Evolutionary conservation across 2,797 vertebrate species (phyloP).

Genomic region (Remorina albescens): DNA sequence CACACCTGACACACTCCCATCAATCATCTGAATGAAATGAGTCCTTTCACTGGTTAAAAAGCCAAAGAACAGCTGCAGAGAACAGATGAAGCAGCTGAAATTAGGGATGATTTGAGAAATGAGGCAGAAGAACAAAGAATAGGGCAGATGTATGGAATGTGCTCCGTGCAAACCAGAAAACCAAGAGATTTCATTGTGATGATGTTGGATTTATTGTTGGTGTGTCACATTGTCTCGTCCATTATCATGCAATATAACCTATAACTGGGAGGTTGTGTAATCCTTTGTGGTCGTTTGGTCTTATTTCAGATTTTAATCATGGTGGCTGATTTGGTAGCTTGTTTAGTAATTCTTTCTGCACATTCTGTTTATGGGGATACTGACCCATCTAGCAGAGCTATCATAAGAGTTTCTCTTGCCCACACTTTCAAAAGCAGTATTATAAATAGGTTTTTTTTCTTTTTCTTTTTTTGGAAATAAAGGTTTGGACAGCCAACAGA

Average conservation of each 20-base stretch:
- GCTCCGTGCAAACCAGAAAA: conserved; percentile 60
- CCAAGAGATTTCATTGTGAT: conserved; percentile 57
- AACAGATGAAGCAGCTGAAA: conserved; percentile 33
- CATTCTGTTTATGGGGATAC: conserved; percentile 58
- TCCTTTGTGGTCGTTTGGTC: conserved; percentile 68
- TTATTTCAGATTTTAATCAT: conserved; percentile 66
- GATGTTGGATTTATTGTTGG: conserved; percentile 62
- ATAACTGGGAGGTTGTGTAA: conserved; percentile 61
- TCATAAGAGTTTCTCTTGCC: conserved; percentile 72
- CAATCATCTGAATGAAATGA: conserved; percentile 51
- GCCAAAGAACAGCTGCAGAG: conserved; percentile 70
- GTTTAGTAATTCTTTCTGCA: conserved; percentile 60
- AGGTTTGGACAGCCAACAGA: conserved; percentile 73
- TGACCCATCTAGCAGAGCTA: conserved; percentile 60
- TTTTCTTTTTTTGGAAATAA: conserved; percentile 37
- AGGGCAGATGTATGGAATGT: conserved; percentile 43
- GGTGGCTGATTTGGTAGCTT: conserved; percentile 68
- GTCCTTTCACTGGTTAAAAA: conserved; percentile 69
- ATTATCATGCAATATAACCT: conserved; percentile 61
- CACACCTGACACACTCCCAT: conserved; percentile 54
- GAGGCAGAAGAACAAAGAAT: conserved; percentile 23
- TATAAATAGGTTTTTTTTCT: conserved; percentile 53
- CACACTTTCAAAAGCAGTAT: conserved; percentile 67
- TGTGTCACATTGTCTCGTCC: conserved; percentile 70
- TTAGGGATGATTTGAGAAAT: conserved; percentile 21